Evolutionary conservation across 2,113 vertebrate species (phyloP).

Genomic region (Jaculus jaculus): DNA sequence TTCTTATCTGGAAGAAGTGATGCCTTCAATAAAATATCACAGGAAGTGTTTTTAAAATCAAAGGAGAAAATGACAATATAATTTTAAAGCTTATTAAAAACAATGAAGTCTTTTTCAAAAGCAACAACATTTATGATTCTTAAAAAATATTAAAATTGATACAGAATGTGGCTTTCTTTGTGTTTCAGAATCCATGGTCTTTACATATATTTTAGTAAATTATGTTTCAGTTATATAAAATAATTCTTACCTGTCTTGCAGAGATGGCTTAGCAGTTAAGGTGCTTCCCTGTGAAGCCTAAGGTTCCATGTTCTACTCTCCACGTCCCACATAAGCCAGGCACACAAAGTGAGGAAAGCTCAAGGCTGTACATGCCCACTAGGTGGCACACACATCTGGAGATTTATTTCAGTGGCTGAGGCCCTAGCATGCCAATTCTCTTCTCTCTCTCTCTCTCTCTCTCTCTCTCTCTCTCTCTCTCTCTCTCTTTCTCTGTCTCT

Average conservation of each 20-base stretch:
- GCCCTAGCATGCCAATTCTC: no score
- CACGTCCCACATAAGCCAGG: no score
- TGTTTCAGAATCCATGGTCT: not conserved
- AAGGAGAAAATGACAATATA: not conserved
- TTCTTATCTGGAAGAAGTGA: not conserved
- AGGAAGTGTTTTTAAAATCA: not conserved
- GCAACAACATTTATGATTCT: not conserved
- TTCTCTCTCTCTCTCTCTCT: no score
- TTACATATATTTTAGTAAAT: not conserved
- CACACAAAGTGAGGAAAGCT: no score
- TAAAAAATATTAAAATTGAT: not conserved
- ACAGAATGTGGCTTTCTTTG: not conserved
- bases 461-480: no score
- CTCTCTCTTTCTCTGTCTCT: no score
- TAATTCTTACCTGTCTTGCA: not conserved
- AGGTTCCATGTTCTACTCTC: no score
- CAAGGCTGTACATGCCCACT: no score
- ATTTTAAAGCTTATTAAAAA: not conserved
- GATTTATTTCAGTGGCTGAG: no score
- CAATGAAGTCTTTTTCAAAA: not conserved
- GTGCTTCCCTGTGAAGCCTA: no score
- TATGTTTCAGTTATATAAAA: constrained; percentile 5
- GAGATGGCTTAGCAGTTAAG: no score
- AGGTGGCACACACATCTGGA: no score
- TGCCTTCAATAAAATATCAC: not conserved